A percentile compares a stretch with the other conserved stretches of the same genome.
phyloP scores from a whole-genome alignment of 1,140 invertebrate genomes.

The Drosophila rhopaloa region DNA sequence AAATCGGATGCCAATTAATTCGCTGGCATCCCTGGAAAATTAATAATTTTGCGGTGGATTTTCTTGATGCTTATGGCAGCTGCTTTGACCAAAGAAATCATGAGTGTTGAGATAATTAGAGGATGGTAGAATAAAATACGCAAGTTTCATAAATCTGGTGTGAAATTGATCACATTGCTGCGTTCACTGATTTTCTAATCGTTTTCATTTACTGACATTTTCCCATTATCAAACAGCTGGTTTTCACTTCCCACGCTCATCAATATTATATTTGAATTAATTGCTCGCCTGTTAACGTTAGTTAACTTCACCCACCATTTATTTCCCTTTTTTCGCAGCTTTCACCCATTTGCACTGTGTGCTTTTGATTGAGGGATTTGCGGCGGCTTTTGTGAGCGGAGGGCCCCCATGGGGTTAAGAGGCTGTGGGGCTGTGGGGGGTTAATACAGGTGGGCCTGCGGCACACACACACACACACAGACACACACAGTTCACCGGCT shows the following conservation, averaged over 20 bases:
- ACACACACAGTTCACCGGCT: conserved; percentile 2
- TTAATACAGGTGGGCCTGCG: conserved; percentile 19
- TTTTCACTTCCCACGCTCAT: conserved; percentile 1
- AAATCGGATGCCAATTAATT: conserved; percentile 44
- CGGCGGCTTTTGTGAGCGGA: conserved; percentile 17
- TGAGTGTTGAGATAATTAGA: conserved; percentile 2
- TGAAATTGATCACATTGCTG: no score
- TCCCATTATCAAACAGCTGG: neutral
- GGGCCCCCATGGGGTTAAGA: conserved; percentile 7
- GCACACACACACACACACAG: neutral
- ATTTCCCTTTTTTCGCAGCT: conserved; percentile 14
- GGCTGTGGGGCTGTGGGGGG: neutral
- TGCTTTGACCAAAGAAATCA: neutral
- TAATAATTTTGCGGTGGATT: conserved; percentile 23
- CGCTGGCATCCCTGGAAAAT: conserved; percentile 21
- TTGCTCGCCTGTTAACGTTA: conserved; percentile 29
- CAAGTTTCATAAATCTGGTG: no score
- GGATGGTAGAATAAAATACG: neutral
- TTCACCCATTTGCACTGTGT: conserved; percentile 19
- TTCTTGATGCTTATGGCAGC: conserved; percentile 7
- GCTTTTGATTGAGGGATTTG: conserved; percentile 44
- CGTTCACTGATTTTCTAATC: neutral
- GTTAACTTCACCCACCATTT: conserved; percentile 9
- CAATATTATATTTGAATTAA: conserved; percentile 38
- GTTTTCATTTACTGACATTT: neutral